Conservation (phyloP, 2,797 vertebrate genomes). For the Rousettus madagascariensis region DNA sequence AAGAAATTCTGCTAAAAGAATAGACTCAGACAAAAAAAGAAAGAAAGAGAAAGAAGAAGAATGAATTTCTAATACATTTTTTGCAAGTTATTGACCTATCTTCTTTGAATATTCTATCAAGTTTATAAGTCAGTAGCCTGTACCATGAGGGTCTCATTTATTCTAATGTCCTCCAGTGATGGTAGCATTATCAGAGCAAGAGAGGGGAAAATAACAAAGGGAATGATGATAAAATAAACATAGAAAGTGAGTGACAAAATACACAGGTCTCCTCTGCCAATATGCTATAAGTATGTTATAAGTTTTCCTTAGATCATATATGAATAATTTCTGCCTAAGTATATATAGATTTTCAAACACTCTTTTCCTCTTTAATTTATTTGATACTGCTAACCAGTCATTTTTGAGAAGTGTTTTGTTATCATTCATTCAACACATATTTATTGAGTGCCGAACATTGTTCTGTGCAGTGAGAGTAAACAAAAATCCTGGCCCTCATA, state of each 20-base stretch:
- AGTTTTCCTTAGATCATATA: neutral
- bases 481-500: neutral
- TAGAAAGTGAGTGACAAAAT: neutral
- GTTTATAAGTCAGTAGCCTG: neutral
- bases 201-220: neutral
- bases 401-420: neutral
- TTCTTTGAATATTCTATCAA: neutral
- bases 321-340: neutral
- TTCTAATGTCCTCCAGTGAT: neutral
- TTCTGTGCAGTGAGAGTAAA: neutral
- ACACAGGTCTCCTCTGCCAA: neutral
- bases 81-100: neutral
- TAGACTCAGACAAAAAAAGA: neutral
- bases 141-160: neutral
- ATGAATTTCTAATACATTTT: neutral
- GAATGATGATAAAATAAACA: neutral
- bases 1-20: neutral
- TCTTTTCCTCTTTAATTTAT: neutral
- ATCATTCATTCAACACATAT: neutral
- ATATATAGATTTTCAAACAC: neutral
- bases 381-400: neutral
- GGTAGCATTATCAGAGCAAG: neutral
- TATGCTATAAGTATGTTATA: neutral
- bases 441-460: neutral
- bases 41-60: neutral